These are phyloP conservation scores for Palloptera scutellata DNA, from an alignment of 2,888 invertebrate species.

Conservation along the genomic window DNA sequence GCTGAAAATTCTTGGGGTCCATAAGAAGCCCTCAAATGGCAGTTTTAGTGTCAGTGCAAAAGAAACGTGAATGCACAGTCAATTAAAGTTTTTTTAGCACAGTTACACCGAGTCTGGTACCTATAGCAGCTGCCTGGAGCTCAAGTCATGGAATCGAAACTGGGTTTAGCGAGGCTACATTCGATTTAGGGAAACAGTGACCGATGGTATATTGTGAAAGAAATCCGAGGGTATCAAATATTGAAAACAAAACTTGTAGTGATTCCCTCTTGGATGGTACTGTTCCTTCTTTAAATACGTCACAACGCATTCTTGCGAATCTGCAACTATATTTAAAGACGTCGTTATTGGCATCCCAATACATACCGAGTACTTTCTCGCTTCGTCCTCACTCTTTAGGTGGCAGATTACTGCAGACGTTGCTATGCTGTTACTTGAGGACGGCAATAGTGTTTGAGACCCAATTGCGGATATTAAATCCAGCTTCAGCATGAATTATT, in stretches of 20 bases:
- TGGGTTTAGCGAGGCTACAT: conserved; percentile 4
- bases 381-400: background rate
- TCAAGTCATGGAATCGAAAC: conserved; percentile 11
- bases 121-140: conserved; percentile 5
- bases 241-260: conserved; percentile 35
- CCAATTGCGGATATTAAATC: conserved; percentile 30
- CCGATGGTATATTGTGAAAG: conserved; percentile 3
- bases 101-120: background rate
- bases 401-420: background rate
- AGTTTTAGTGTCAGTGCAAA: conserved; percentile 2
- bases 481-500: conserved; percentile 14
- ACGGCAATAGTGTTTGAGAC: conserved; percentile 15
- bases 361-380: conserved; percentile 33
- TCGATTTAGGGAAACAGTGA: background rate
- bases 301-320: conserved; percentile 33
- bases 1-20: conserved; percentile 1
- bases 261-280: conserved; percentile 31
- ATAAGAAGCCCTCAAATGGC: background rate
- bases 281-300: conserved; percentile 15
- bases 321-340: conserved; percentile 31
- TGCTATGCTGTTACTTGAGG: background rate
- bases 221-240: conserved; percentile 17
- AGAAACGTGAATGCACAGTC: background rate
- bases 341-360: conserved; percentile 34
- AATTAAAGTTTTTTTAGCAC: background rate